Evolutionary conservation across 1,140 invertebrate species (phyloP).

Genomic region (Aphaenogaster rudis): DNA sequence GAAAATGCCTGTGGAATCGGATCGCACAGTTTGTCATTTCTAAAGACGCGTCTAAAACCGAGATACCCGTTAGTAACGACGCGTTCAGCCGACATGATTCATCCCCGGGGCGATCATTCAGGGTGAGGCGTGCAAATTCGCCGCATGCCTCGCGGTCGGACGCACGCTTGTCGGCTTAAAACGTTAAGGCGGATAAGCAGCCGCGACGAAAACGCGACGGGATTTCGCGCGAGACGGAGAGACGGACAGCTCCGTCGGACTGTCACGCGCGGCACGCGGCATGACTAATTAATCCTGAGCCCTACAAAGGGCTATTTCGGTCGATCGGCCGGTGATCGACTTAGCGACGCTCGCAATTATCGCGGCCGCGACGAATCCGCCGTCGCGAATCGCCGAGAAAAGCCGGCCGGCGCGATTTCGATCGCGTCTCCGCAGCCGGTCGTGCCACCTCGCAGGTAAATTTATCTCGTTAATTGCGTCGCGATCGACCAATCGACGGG

Average conservation of each 20-base stretch:
- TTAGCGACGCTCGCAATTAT: slow-evolving; percentile 70
- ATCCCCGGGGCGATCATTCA: slow-evolving; percentile 32
- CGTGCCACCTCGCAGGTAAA: slow-evolving; percentile 58
- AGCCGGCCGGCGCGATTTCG: slow-evolving; percentile 25
- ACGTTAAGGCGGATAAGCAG: slow-evolving; percentile 71
- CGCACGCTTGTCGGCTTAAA: slow-evolving; percentile 73
- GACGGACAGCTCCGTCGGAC: slow-evolving; percentile 20
- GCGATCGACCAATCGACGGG: slow-evolving; percentile 68
- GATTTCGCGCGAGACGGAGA: slow-evolving; percentile 66
- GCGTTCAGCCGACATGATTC: slow-evolving; percentile 31
- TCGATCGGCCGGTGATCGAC: slow-evolving; percentile 69
- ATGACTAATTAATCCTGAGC: slow-evolving; percentile 72
- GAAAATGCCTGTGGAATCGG: not conserved
- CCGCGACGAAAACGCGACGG: slow-evolving; percentile 72
- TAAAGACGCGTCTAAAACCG: not conserved
- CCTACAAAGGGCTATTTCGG: slow-evolving; percentile 65
- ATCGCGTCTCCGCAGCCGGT: slow-evolving; percentile 31
- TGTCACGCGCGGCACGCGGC: slow-evolving; percentile 58
- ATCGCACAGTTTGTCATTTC: slow-evolving; percentile 22
- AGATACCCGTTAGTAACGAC: not conserved
- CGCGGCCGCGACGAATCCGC: slow-evolving; percentile 39
- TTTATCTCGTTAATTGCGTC: slow-evolving; percentile 75
- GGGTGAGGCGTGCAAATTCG: slow-evolving; percentile 51
- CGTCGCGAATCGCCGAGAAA: slow-evolving; percentile 45
- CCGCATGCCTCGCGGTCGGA: slow-evolving; percentile 15